phyloP scores from a whole-genome alignment of 2,797 vertebrate genomes.

The Oophaga sylvatica region DNA sequence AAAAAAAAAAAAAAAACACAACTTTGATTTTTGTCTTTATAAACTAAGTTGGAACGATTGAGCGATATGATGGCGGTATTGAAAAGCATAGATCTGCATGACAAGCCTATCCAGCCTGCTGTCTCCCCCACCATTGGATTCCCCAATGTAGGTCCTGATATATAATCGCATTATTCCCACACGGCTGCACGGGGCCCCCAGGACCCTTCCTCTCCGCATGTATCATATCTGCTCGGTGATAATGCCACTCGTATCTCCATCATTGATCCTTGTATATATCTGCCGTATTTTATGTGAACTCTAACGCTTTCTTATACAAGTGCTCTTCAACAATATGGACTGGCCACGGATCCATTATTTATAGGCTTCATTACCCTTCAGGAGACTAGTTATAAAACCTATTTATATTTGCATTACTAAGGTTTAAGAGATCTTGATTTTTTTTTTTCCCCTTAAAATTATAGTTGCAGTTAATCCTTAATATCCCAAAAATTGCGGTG shows the following conservation, averaged over 20 bases:
- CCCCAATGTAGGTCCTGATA: background rate
- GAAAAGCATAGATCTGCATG: conserved; percentile 5
- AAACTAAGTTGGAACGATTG: background rate
- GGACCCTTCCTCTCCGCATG: background rate
- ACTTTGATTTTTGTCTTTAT: background rate
- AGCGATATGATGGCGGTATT: background rate
- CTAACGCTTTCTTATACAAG: conserved; percentile 11
- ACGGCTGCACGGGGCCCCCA: background rate
- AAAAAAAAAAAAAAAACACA: background rate
- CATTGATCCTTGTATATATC: background rate
- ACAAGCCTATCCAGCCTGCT: background rate
- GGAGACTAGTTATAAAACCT: background rate
- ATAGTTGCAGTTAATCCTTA: background rate
- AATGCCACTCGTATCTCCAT: background rate
- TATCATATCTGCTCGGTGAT: background rate
- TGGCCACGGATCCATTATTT: background rate
- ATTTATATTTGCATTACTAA: background rate
- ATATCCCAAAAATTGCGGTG: background rate
- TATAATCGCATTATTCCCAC: conserved; percentile 1
- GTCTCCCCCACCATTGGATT: no score
- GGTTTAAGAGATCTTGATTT: background rate
- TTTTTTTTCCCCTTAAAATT: no score
- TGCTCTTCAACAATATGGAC: background rate
- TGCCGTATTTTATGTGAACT: background rate
- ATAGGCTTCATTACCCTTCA: background rate